These are phyloP conservation scores for Bombus fervidus DNA, from an alignment of 1,140 invertebrate genomes.

Conservation along the genomic window DNA sequence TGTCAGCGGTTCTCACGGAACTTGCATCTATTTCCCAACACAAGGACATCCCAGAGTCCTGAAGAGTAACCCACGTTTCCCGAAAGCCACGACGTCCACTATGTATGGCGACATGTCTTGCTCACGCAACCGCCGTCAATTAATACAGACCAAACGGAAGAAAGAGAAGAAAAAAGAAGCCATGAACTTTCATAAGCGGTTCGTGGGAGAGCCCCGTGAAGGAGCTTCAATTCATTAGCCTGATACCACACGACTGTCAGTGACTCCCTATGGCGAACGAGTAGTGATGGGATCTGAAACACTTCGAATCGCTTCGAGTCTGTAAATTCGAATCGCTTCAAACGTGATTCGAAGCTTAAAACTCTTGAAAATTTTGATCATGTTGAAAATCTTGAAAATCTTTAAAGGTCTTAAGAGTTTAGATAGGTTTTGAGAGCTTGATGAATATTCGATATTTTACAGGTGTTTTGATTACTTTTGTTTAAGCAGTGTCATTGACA, in stretches of 20 bases:
- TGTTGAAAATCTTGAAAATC: no score
- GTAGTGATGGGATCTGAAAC: no score
- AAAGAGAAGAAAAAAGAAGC: not conserved
- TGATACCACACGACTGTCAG: slow-evolving; percentile 72
- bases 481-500: no score
- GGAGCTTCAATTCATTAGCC: slow-evolving; percentile 21
- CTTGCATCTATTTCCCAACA: not conserved
- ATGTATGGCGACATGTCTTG: slow-evolving; percentile 2
- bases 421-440: no score
- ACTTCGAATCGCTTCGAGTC: no score
- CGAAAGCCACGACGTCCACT: slow-evolving; percentile 11
- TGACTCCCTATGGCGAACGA: slow-evolving; percentile 50
- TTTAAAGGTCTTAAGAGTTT: no score
- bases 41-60: not conserved
- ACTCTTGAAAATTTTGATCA: no score
- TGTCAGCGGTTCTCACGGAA: not conserved
- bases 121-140: slow-evolving; percentile 5
- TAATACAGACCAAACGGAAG: slow-evolving; percentile 11
- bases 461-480: no score
- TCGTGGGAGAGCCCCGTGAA: slow-evolving; percentile 27
- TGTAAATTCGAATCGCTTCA: no score
- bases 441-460: no score
- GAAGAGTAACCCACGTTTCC: slow-evolving; percentile 26
- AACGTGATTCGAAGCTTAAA: no score
- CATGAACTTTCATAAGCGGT: slow-evolving; percentile 18